These are phyloP conservation scores for Amblyjoppa fuscipennis DNA, from an alignment of 2,888 invertebrate genomes.

Conservation along the genomic window DNA sequence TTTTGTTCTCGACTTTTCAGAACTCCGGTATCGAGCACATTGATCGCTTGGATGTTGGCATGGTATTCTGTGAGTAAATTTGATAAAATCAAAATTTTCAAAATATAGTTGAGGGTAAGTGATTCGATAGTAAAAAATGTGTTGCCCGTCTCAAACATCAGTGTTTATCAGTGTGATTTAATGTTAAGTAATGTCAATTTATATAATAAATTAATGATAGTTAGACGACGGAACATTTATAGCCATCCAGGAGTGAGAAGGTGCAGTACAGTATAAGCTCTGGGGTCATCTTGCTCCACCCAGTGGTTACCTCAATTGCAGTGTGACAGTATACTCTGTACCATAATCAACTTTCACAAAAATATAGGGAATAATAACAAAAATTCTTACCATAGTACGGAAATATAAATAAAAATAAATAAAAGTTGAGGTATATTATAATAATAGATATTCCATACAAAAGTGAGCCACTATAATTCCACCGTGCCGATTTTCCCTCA, in stretches of 20 bases:
- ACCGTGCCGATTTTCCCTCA: neutral
- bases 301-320: neutral
- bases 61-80: slow-evolving; percentile 71
- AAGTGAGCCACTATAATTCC: neutral
- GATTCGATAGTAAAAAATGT: neutral
- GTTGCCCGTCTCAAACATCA: neutral
- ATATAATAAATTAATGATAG: neutral
- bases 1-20: slow-evolving; percentile 53
- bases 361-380: neutral
- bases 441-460: neutral
- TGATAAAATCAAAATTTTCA: neutral
- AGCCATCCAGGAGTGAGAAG: neutral
- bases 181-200: neutral
- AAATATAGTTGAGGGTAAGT: neutral
- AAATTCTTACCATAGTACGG: neutral
- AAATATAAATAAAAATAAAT: neutral
- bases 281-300: neutral
- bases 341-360: neutral
- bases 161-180: no score
- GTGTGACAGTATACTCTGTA: neutral
- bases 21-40: slow-evolving; percentile 69
- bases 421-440: neutral
- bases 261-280: neutral
- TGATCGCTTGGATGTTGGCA: slow-evolving; percentile 69
- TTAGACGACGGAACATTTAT: neutral